phyloP scores from a whole-genome alignment of 1,140 invertebrate genomes.

The Drosophila kanapiae region DNA sequence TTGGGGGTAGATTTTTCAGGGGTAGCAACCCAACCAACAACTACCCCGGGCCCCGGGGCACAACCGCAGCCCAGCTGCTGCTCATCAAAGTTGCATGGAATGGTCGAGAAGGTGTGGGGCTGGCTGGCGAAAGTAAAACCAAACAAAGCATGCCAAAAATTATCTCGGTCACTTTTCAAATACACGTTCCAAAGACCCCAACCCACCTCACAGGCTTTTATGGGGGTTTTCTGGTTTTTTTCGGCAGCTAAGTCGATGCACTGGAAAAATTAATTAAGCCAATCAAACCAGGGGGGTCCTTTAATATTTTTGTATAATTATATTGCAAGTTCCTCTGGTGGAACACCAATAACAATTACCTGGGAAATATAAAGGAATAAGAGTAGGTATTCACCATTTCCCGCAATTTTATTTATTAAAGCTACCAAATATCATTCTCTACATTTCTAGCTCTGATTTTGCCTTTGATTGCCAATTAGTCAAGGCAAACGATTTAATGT shows the following conservation, averaged over 20 bases:
- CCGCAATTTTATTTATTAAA: too few species aligned
- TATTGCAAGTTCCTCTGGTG: background rate
- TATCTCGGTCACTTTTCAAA: slow-evolving; percentile 82
- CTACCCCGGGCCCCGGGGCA: slow-evolving; percentile 32
- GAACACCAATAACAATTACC: too few species aligned
- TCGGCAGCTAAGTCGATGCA: background rate
- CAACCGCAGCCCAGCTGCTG: slow-evolving; percentile 66
- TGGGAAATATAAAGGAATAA: too few species aligned
- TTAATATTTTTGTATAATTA: too few species aligned
- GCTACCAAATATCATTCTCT: background rate
- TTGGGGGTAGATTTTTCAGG: slow-evolving; percentile 9
- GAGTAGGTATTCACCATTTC: too few species aligned
- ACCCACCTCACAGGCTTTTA: slow-evolving; percentile 17
- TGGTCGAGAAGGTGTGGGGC: background rate
- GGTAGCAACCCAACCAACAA: background rate
- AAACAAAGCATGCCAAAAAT: slow-evolving; percentile 81
- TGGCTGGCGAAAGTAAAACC: slow-evolving; percentile 62
- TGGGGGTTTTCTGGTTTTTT: slow-evolving; percentile 5
- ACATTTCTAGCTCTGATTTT: background rate
- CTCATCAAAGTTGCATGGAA: slow-evolving; percentile 75
- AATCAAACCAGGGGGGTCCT: too few species aligned
- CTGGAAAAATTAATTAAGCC: background rate
- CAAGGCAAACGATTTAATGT: background rate
- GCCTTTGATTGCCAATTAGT: slow-evolving; percentile 7
- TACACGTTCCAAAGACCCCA: slow-evolving; percentile 61